These are phyloP conservation scores for Leucoma salicis DNA, from an alignment of 2,888 invertebrate species.

Conservation along the genomic window DNA sequence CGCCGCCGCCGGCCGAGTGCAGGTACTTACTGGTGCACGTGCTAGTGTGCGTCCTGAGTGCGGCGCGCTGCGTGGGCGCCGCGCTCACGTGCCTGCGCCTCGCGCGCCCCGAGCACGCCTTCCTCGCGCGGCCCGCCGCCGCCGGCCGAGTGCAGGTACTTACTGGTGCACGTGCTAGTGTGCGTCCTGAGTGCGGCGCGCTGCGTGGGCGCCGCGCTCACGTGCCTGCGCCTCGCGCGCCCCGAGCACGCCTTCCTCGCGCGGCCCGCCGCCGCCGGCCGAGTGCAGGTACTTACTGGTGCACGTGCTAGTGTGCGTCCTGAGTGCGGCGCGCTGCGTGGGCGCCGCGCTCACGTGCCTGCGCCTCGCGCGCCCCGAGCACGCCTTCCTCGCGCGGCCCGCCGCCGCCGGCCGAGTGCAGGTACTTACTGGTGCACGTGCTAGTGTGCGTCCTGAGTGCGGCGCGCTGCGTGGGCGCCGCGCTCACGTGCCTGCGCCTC, in stretches of 20 bases:
- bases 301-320: slow-evolving; percentile 78
- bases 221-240: slow-evolving; percentile 88
- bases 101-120: slow-evolving; percentile 89
- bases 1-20: slow-evolving; percentile 71
- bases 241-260: slow-evolving; percentile 93
- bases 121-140: slow-evolving; percentile 92
- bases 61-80: slow-evolving; percentile 91
- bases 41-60: slow-evolving; percentile 73
- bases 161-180: slow-evolving; percentile 74
- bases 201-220: slow-evolving; percentile 90
- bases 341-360: slow-evolving; percentile 91
- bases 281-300: slow-evolving; percentile 42
- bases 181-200: slow-evolving; percentile 86
- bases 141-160: slow-evolving; percentile 31
- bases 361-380: slow-evolving; percentile 87
- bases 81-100: slow-evolving; percentile 91
- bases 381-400: slow-evolving; percentile 94
- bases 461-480: slow-evolving; percentile 91
- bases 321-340: slow-evolving; percentile 89
- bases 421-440: slow-evolving; percentile 69
- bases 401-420: slow-evolving; percentile 67
- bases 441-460: slow-evolving; percentile 77
- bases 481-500: slow-evolving; percentile 89
- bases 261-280: slow-evolving; percentile 85
- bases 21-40: slow-evolving; percentile 66